phyloP scores from a whole-genome alignment of 2,797 vertebrate species.

The Steatocranus sp. region DNA sequence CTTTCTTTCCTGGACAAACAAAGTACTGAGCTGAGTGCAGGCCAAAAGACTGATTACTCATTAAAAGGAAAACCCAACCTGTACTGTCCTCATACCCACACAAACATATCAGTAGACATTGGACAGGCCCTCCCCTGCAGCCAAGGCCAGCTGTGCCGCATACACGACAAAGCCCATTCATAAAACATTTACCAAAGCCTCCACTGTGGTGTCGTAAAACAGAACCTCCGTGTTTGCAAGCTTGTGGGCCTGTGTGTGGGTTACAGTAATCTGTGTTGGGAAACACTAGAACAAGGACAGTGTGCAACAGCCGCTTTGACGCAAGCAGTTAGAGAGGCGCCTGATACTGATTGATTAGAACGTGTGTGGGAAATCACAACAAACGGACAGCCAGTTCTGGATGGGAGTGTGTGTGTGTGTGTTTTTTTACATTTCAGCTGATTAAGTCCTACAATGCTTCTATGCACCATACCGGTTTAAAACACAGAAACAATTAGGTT shows the following conservation, averaged over 20 bases:
- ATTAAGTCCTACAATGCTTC: not conserved
- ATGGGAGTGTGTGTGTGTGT: not conserved
- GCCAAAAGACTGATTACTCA: constrained; percentile 23
- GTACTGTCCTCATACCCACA: not conserved
- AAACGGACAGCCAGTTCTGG: not conserved
- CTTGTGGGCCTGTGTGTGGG: not conserved
- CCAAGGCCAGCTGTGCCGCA: constrained; percentile 48
- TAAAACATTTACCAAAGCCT: constrained; percentile 72
- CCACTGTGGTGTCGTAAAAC: constrained; percentile 40
- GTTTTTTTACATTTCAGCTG: not conserved
- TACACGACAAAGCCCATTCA: constrained; percentile 61
- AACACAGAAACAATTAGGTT: not conserved
- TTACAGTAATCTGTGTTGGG: constrained; percentile 54
- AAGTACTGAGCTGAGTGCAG: constrained; percentile 1
- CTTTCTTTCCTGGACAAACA: not conserved
- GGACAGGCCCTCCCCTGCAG: constrained; percentile 47
- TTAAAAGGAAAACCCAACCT: constrained; percentile 42
- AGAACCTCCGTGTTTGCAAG: constrained; percentile 24
- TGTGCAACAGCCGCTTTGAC: constrained; percentile 57
- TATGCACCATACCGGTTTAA: not conserved
- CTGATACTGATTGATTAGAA: constrained; percentile 22
- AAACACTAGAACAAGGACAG: constrained; percentile 60
- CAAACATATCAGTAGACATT: constrained; percentile 45
- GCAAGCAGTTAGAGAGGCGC: constrained; percentile 37
- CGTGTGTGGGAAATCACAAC: constrained; percentile 31